Evolutionary conservation across 1,140 invertebrate species (phyloP).

Genomic region (Diorhabda sublineata): DNA sequence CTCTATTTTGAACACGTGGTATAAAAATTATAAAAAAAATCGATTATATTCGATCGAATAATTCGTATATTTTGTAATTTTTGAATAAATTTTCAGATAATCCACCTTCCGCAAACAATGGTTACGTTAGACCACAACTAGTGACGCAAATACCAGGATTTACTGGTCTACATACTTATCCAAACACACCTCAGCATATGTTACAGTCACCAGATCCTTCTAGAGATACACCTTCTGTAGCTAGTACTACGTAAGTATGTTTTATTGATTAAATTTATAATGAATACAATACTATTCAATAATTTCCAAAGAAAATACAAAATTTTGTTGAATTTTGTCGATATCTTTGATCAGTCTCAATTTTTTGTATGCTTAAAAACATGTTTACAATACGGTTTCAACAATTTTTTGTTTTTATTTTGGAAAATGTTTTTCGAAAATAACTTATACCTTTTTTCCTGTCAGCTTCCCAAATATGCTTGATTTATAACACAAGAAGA

Average conservation of each 20-base stretch:
- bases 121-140: constrained; percentile 82
- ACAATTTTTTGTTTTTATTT: no score
- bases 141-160: constrained; percentile 79
- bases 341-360: no score
- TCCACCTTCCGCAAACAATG: constrained; percentile 67
- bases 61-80: not conserved
- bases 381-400: no score
- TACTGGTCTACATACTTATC: constrained; percentile 51
- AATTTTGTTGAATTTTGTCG: no score
- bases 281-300: no score
- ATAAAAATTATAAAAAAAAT: no score
- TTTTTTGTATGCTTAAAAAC: no score
- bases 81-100: constrained; percentile 52
- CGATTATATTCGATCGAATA: no score
- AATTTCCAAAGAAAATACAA: no score
- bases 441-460: constrained; percentile 18
- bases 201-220: constrained; percentile 65
- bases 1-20: no score
- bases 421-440: no score
- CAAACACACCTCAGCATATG: constrained; percentile 59
- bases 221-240: constrained; percentile 66
- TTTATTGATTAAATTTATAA: no score
- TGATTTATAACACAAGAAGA: constrained; percentile 34
- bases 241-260: constrained; percentile 40
- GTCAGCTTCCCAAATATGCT: constrained; percentile 43